Evolutionary conservation across 2,113 vertebrate species (phyloP).

Genomic region (Mesembrinibis cayennensis): DNA sequence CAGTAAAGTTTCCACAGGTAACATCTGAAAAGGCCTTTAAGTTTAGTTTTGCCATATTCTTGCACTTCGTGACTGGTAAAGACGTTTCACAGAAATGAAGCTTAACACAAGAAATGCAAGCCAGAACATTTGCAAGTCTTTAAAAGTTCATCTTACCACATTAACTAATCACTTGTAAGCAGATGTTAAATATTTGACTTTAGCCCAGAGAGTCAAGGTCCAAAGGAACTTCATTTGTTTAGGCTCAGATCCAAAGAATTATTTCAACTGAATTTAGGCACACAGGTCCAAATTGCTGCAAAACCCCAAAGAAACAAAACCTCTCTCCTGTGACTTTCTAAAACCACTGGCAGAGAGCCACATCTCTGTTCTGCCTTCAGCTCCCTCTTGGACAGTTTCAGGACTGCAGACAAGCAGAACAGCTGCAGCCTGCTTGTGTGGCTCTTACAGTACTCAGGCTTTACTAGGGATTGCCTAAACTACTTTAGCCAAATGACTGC

Average conservation of each 20-base stretch:
- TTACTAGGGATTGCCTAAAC: not conserved
- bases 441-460: fast-evolving
- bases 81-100: not conserved
- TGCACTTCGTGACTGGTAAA: not conserved
- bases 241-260: not conserved
- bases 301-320: not conserved
- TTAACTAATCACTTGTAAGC: not conserved
- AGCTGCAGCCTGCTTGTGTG: not conserved
- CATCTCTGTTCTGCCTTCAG: not conserved
- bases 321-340: not conserved
- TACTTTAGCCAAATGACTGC: not conserved
- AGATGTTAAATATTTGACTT: slow-evolving; percentile 37
- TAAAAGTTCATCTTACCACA: not conserved
- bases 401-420: not conserved
- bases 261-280: not conserved
- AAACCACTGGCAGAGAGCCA: not conserved
- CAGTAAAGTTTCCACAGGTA: not conserved
- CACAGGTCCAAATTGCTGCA: not conserved
- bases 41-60: not conserved
- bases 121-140: not conserved
- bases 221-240: slow-evolving; percentile 7
- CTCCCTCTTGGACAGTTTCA: not conserved
- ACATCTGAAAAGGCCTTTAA: not conserved
- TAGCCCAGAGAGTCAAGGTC: slow-evolving; percentile 9
- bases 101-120: not conserved